These are phyloP conservation scores for Romanogobio albipinnatus DNA, from an alignment of 2,113 vertebrate species.

Conservation along the genomic window DNA sequence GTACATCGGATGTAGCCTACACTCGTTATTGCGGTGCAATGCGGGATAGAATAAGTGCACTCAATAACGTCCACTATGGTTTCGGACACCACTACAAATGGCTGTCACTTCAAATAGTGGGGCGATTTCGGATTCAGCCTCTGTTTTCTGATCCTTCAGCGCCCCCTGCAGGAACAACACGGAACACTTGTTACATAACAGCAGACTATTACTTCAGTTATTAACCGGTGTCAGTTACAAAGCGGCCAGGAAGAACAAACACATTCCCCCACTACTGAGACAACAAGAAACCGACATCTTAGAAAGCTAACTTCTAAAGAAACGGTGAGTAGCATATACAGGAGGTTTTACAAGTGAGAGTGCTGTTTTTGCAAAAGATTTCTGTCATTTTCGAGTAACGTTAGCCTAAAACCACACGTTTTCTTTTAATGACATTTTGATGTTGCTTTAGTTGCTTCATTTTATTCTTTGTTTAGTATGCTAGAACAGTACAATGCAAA, in stretches of 20 bases:
- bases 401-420: background rate
- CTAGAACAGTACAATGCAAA: background rate
- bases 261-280: background rate
- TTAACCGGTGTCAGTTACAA: background rate
- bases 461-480: background rate
- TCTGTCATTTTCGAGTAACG: background rate
- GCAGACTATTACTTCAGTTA: background rate
- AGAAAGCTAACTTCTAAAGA: background rate
- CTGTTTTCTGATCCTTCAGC: too few relatives aligned
- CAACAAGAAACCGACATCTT: background rate
- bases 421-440: background rate
- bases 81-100: too few relatives aligned
- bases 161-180: background rate
- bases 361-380: background rate
- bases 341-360: background rate
- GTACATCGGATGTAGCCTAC: too few relatives aligned
- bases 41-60: too few relatives aligned
- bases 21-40: too few relatives aligned
- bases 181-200: background rate
- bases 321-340: background rate
- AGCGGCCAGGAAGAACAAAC: background rate
- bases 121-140: too few relatives aligned
- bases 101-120: too few relatives aligned
- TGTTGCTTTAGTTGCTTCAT: background rate
- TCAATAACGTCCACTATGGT: too few relatives aligned